These are phyloP conservation scores for Thereuonema tuberculata DNA, from an alignment of 1,140 invertebrate species.

Conservation along the genomic window DNA sequence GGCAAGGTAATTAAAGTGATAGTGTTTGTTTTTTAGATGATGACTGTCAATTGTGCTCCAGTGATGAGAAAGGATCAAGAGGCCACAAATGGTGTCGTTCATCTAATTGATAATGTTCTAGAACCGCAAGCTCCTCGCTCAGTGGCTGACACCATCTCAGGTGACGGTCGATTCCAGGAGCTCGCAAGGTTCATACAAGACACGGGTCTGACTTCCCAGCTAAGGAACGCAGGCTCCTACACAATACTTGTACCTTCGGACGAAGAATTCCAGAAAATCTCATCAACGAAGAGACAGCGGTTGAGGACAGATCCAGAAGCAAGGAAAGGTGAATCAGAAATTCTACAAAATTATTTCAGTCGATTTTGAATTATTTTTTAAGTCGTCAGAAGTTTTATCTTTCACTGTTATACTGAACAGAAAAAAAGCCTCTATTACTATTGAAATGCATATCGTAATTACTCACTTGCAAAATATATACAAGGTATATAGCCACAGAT, in stretches of 20 bases:
- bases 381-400: not conserved
- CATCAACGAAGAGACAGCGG: conserved; percentile 27
- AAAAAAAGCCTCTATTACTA: not conserved
- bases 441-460: no score
- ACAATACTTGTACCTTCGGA: conserved; percentile 49
- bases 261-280: conserved; percentile 42
- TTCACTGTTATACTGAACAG: not conserved
- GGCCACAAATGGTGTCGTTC: conserved; percentile 52
- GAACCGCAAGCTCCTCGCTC: conserved; percentile 34
- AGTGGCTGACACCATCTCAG: conserved; percentile 16
- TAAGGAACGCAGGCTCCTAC: conserved; percentile 29
- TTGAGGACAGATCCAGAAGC: conserved; percentile 30
- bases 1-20: conserved; percentile 6
- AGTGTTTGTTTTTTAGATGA: conserved; percentile 30
- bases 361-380: not conserved
- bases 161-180: conserved; percentile 41
- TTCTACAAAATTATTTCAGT: not conserved
- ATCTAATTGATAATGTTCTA: conserved; percentile 48
- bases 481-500: no score
- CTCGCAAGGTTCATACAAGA: conserved; percentile 41
- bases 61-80: conserved; percentile 38
- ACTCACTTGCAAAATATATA: no score
- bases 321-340: conserved; percentile 24
- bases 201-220: conserved; percentile 25
- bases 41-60: conserved; percentile 40